Evolutionary conservation across 1,140 invertebrate species (phyloP).

Genomic region (Anastrepha obliqua): DNA sequence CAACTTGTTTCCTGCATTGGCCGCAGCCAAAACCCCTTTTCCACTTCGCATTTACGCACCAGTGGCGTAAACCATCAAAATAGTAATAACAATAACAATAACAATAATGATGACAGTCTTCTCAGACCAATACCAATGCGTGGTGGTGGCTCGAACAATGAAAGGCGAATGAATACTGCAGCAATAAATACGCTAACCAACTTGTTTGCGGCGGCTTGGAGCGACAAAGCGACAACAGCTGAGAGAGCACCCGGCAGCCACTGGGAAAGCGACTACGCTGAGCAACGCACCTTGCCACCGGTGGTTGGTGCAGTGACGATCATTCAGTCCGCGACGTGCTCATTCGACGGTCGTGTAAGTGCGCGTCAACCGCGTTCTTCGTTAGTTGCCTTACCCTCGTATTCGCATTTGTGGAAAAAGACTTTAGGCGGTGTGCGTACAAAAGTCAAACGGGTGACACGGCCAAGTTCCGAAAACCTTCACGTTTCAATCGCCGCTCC

Average conservation of each 20-base stretch:
- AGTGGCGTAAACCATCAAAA: slow-evolving; percentile 56
- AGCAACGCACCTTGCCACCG: not conserved
- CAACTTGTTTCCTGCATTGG: slow-evolving; percentile 70
- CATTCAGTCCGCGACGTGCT: slow-evolving; percentile 17
- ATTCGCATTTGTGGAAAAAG: slow-evolving; percentile 34
- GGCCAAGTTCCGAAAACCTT: slow-evolving; percentile 2
- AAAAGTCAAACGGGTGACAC: slow-evolving; percentile 23
- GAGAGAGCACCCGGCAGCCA: not conserved
- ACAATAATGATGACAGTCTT: slow-evolving; percentile 40
- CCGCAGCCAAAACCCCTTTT: slow-evolving; percentile 24
- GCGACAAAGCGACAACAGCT: slow-evolving; percentile 7
- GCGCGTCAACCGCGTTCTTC: not conserved
- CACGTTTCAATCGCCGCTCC: not conserved
- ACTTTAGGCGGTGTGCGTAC: not conserved
- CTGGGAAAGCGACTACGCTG: not conserved
- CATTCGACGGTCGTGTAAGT: not conserved
- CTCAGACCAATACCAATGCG: not conserved
- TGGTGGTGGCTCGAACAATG: not conserved
- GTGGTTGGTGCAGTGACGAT: not conserved
- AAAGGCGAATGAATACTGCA: slow-evolving; percentile 6
- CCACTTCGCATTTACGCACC: not conserved
- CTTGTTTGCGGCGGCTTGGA: slow-evolving; percentile 7
- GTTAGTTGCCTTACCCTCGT: slow-evolving; percentile 57
- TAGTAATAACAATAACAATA: slow-evolving; percentile 57
- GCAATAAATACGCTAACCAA: slow-evolving; percentile 24